Evolutionary conservation across 2,113 vertebrate genomes (phyloP), one percentile per base, ranked within the genome.

Genomic region (Channa argus): DNA sequence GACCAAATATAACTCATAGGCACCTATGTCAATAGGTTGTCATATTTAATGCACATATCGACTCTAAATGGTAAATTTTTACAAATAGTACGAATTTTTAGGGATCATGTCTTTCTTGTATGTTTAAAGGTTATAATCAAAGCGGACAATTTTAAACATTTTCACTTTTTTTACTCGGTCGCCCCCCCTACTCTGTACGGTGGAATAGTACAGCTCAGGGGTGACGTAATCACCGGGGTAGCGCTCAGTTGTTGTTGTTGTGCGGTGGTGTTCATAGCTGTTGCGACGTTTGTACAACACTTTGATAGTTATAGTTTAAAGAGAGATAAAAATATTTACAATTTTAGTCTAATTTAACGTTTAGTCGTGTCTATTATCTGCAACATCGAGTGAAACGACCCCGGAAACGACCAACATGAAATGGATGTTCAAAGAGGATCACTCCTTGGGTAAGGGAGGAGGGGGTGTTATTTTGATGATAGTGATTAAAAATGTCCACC

Each of bases 391-490:
- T 52, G 49, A 52, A 69, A 71, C 37, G 50, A 58, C 62, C 61
- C 82, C 59, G 66, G 76, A 86, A 72, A 67, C 85, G 52, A 90
- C 89, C 73, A 93, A 90, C 80, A 98, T 99, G 98, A 98, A 98
- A 96, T 99, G 98, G 97, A 98, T 97, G 96, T 99, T 99, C 93
- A 98, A 99, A 93, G 98, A 99, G 94, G 97, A 98, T 87, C 97
- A 99, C 85, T 97, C 97, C 47, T 87, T 98, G 92, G 98, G 97
- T 99, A 87, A 94, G 95, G 37, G 56, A 70, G 34, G 59, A n/a
- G 54, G 54, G 41, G 52, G 3, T 39, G 66, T 8, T 0, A 1
- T 41, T 51, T 1, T 46, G 11, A 34, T 47, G 15, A 52, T 33
- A n/a, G 1, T 6, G 2, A 3, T 38, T 2, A 14, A 66, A 76